Conservation (phyloP, 2,888 invertebrate species). For the Lycocerus yunnanus region DNA sequence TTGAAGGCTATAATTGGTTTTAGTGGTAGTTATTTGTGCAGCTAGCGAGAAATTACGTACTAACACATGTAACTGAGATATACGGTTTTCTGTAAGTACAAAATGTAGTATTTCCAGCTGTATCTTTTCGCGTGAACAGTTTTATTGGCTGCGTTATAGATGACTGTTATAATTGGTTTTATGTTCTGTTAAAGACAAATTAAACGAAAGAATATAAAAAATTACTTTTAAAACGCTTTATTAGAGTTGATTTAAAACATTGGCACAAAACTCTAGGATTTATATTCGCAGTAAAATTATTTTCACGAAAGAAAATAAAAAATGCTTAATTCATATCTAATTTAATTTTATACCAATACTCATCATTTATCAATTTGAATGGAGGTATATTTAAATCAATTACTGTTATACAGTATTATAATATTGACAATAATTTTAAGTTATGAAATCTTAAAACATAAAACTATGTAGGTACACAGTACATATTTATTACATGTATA, state of each 20-base stretch:
- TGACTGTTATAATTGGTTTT: slow-evolving; percentile 49
- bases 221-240: slow-evolving; percentile 5
- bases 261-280: background rate
- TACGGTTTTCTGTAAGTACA: slow-evolving; percentile 48
- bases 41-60: slow-evolving; percentile 47
- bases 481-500: too few species aligned
- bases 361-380: background rate
- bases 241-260: background rate
- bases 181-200: slow-evolving; percentile 38
- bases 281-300: background rate
- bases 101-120: slow-evolving; percentile 49
- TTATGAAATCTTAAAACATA: background rate
- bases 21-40: slow-evolving; percentile 41
- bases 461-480: too few species aligned
- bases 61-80: slow-evolving; percentile 47
- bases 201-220: slow-evolving; percentile 20
- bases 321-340: background rate
- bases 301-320: background rate
- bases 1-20: slow-evolving; percentile 39
- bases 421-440: background rate
- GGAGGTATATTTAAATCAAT: background rate
- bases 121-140: slow-evolving; percentile 48
- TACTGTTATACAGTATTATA: background rate
- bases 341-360: background rate
- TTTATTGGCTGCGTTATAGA: slow-evolving; percentile 49